Percentiles rank a stretch among this genome's conserved stretches.
Evolutionary conservation across 2,797 vertebrate genomes (phyloP).

Genomic region (Pseudocheirus occidentalis): DNA sequence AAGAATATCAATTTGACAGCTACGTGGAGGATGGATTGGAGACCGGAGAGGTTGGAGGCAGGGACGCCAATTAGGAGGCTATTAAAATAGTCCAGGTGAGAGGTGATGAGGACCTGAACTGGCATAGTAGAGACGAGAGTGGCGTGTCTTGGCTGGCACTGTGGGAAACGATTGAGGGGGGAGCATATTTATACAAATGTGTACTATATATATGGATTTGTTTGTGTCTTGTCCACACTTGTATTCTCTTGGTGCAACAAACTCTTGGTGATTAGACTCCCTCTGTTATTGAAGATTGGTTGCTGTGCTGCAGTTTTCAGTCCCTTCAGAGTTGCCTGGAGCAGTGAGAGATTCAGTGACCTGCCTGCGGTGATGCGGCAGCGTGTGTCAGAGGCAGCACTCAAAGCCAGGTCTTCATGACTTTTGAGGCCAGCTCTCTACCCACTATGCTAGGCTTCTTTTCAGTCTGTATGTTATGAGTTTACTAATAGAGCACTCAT

Average conservation of each 20-base stretch:
- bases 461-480: neutral
- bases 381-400: neutral
- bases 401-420: neutral
- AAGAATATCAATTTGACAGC: constrained; percentile 53
- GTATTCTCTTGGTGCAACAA: neutral
- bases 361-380: neutral
- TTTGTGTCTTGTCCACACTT: neutral
- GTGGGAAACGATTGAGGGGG: neutral
- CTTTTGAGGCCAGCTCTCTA: neutral
- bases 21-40: constrained; percentile 2
- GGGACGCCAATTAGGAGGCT: constrained; percentile 37
- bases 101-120: neutral
- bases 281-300: neutral
- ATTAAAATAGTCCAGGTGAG: constrained; percentile 16
- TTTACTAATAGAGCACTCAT: neutral
- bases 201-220: neutral
- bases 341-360: neutral
- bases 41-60: neutral
- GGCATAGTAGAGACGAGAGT: neutral
- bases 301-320: neutral
- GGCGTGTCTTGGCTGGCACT: neutral
- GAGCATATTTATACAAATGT: neutral
- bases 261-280: neutral
- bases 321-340: neutral
- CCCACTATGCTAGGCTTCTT: neutral